Evolutionary conservation across 2,113 vertebrate species (phyloP), one percentile per base, ranked within the genome.

Genomic region (Chionomys nivalis): DNA sequence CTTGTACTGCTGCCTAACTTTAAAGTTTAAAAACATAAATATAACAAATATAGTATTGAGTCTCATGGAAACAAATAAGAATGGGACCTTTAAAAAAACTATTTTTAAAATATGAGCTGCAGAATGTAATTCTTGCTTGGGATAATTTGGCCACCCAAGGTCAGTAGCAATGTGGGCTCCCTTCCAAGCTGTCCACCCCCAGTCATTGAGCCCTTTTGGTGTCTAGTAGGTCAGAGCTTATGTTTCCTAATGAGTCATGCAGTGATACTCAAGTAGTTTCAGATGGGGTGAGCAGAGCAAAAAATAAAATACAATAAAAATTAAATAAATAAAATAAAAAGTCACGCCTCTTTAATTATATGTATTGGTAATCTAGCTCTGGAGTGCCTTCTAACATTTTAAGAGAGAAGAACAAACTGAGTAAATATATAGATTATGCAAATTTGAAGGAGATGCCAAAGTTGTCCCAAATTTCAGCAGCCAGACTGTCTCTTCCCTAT

Each of bases 161-260:
- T 96, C 95, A 97, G 77, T 94, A 85, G n/a, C 42, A 85, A 68
- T 58, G 58, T 17, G 91, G 90, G 82, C 92, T 90, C 23, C 31
- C 52, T 72, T 87, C 94, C 96, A 87, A 94, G 89, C 86, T 96
- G 47, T 92, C 96, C 97, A 95, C 97, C 97, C 94, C 88, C 95
- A 92, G 61, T 23, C 86, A 93, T 89, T 79, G 61, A 94, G 89
- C 33, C 91, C 58, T 95, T 91, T 83, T 95, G 88, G 65, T 94
- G 93, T 68, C 96, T 82, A 95, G 96, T 87, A 73, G 63, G 92
- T 96, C 97, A 94, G 89, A 47, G 70, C 87, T 89, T 95, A 82
- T 96, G 95, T 96, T 63, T 96, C 94, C 95, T 76, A 91, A 89
- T 97, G 96, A 98, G 95, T 93, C 95, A 96, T 96, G 82, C 96